These are phyloP conservation scores for Heliconius erato DNA, from an alignment of 2,888 invertebrate genomes.

Conservation along the genomic window DNA sequence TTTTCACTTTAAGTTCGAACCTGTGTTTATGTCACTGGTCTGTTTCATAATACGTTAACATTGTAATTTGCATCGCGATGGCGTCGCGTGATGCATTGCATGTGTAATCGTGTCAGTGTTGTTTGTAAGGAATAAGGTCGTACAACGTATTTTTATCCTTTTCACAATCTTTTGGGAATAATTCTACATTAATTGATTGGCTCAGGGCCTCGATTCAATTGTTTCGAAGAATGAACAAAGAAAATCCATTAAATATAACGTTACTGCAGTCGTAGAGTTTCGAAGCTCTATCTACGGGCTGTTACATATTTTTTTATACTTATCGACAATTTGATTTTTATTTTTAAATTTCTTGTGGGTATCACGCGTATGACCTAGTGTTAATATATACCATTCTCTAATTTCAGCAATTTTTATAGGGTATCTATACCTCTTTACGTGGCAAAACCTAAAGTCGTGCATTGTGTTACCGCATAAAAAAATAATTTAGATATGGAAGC, in stretches of 20 bases:
- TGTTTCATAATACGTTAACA: constrained; percentile 25
- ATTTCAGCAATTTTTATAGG: not conserved
- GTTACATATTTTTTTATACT: not conserved
- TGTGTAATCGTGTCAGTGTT: constrained; percentile 32
- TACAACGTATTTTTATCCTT: constrained; percentile 18
- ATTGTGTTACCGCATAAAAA: not conserved
- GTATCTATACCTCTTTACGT: not conserved
- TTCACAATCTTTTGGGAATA: constrained; percentile 29
- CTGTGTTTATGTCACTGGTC: constrained; percentile 18
- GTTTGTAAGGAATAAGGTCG: constrained; percentile 29
- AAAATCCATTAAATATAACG: not conserved
- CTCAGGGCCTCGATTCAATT: not conserved
- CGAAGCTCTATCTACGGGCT: not conserved
- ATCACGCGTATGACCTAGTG: too few relatives aligned
- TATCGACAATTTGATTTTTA: not conserved
- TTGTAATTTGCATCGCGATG: constrained; percentile 34
- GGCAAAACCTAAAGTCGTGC: not conserved
- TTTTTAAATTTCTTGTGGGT: not conserved
- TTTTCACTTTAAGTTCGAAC: constrained; percentile 9
- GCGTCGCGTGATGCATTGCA: constrained; percentile 31
- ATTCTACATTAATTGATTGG: constrained; percentile 21
- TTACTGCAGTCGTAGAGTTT: not conserved
- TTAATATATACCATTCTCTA: not conserved
- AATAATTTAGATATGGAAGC: not conserved
- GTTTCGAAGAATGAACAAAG: not conserved